phyloP scores from a whole-genome alignment of 1,140 invertebrate genomes.

The Euborellia annulipes region DNA sequence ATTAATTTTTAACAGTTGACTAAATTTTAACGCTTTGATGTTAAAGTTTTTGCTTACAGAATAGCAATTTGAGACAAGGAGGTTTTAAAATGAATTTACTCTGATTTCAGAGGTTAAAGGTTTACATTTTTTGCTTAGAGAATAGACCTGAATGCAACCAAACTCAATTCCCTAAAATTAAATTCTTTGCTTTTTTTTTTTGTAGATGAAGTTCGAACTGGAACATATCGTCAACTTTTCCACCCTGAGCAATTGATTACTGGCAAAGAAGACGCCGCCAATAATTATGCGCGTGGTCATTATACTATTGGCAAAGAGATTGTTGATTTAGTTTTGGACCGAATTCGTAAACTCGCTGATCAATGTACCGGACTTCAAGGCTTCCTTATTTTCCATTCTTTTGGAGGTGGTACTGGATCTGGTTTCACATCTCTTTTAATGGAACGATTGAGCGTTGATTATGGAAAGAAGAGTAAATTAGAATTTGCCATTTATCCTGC shows the following conservation, averaged over 20 bases:
- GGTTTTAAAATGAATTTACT: too few species aligned
- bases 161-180: too few species aligned
- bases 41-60: too few species aligned
- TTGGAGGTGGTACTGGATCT: conserved; percentile 54
- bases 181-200: too few species aligned
- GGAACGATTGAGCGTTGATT: conserved; percentile 41
- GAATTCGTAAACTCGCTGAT: conserved; percentile 52
- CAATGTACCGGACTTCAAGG: conserved; percentile 61
- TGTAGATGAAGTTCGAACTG: conserved; percentile 59
- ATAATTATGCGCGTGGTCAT: conserved; percentile 78
- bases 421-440: conserved; percentile 47
- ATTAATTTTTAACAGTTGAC: too few species aligned
- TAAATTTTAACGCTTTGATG: too few species aligned
- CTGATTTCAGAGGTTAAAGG: too few species aligned
- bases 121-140: too few species aligned
- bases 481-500: conserved; percentile 74
- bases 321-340: conserved; percentile 59
- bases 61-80: too few species aligned
- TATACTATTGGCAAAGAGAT: conserved; percentile 86
- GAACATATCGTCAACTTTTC: conserved; percentile 69
- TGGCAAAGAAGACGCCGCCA: conserved; percentile 77
- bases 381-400: conserved; percentile 55
- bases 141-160: too few species aligned
- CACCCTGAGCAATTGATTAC: conserved; percentile 74
- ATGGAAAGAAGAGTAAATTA: conserved; percentile 54